Conservation (phyloP, 2,888 invertebrate genomes). For the Zaprionus bogoriensis region DNA sequence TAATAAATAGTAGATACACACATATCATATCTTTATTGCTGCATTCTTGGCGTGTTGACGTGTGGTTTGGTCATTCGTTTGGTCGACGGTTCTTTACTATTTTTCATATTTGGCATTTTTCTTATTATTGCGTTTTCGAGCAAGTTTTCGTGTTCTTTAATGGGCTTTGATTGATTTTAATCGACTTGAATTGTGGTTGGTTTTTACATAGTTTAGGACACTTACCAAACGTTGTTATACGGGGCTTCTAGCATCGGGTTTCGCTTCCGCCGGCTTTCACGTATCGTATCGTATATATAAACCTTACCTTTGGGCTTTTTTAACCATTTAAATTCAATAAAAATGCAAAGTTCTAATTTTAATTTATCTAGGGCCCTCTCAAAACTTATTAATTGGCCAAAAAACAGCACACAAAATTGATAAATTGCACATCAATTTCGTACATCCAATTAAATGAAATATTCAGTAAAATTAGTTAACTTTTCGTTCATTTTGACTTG, state of each 20-base stretch:
- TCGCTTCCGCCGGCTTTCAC: conserved; percentile 78
- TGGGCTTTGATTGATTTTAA: conserved; percentile 33
- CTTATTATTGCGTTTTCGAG: conserved; percentile 62
- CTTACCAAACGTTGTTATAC: conserved; percentile 83
- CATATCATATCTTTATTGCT: conserved; percentile 36
- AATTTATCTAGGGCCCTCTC: conserved; percentile 26
- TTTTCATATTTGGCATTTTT: conserved; percentile 44
- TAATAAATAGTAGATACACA: too few species aligned
- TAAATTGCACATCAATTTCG: neutral
- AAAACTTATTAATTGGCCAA: conserved; percentile 24
- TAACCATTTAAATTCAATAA: conserved; percentile 34
- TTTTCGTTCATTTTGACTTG: conserved; percentile 1
- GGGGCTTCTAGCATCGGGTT: conserved; percentile 69
- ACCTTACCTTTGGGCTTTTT: conserved; percentile 80
- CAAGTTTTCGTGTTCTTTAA: conserved; percentile 53
- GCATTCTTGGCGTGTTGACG: conserved; percentile 81
- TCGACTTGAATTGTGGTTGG: conserved; percentile 40
- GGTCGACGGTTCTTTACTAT: conserved; percentile 45
- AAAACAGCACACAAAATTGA: conserved; percentile 2
- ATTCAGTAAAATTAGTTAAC: conserved; percentile 1
- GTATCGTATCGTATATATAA: conserved; percentile 62
- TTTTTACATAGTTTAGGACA: conserved; percentile 68
- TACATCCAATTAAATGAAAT: neutral
- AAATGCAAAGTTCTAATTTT: conserved; percentile 38
- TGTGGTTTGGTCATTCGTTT: conserved; percentile 70